phyloP scores from a whole-genome alignment of 2,113 vertebrate genomes.

The Ceyx melanurus region DNA sequence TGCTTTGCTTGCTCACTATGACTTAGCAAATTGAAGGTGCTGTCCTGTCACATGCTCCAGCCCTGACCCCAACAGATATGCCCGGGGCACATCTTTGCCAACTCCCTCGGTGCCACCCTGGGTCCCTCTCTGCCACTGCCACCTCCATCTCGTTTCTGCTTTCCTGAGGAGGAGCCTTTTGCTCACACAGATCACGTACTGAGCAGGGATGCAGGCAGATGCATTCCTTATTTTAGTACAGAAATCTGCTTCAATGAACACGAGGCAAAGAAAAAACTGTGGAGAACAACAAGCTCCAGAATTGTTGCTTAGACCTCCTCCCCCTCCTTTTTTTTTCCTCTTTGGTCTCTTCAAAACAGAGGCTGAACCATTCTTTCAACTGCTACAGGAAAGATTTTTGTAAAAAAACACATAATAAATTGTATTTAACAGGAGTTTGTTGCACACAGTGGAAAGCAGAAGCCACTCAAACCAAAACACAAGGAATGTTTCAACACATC shows the following conservation, averaged over 20 bases:
- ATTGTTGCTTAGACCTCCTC: background rate
- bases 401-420: background rate
- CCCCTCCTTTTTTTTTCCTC: background rate
- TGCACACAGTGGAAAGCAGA: background rate
- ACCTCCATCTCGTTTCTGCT: background rate
- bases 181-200: background rate
- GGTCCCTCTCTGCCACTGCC: background rate
- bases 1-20: constrained; percentile 59
- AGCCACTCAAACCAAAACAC: background rate
- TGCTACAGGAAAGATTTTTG: background rate
- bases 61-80: background rate
- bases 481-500: background rate
- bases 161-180: background rate
- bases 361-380: background rate
- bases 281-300: background rate
- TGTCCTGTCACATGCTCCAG: constrained; percentile 25
- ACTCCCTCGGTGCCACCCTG: background rate
- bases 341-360: background rate
- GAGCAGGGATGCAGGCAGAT: background rate
- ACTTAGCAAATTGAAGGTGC: constrained; percentile 49
- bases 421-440: background rate
- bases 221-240: background rate
- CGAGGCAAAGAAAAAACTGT: background rate
- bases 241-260: background rate
- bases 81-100: background rate